Conservation (phyloP, 2,888 invertebrate genomes). For the Diadegma fenestrale region DNA sequence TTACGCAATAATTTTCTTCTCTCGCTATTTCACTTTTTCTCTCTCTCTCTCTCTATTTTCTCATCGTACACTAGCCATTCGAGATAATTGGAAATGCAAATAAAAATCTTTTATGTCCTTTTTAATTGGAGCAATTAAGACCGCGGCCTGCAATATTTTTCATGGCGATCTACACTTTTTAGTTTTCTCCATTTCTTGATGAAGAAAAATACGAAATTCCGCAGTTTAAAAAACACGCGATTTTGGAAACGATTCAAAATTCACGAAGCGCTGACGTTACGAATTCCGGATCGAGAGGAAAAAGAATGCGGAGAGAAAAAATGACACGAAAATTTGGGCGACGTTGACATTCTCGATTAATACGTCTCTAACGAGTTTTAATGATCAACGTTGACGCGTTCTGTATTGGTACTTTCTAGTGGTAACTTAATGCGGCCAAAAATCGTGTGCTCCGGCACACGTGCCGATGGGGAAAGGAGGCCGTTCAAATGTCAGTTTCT, state of each 20-base stretch:
- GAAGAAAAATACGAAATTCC: not conserved
- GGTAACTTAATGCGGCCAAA: conserved; percentile 63
- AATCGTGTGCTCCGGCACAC: conserved; percentile 59
- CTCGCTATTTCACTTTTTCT: conserved; percentile 34
- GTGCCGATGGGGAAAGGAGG: conserved; percentile 72
- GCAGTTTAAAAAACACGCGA: no score
- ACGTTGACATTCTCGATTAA: conserved; percentile 23
- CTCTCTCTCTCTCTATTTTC: conserved; percentile 5
- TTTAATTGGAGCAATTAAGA: conserved; percentile 42
- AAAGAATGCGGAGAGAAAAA: conserved; percentile 1
- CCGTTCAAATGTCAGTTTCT: conserved; percentile 72
- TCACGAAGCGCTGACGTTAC: not conserved
- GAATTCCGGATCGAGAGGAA: conserved; percentile 19
- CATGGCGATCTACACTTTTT: not conserved
- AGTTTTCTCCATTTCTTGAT: not conserved
- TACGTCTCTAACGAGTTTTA: conserved; percentile 10
- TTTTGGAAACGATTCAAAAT: not conserved
- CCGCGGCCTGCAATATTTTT: not conserved
- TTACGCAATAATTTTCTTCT: conserved; percentile 68
- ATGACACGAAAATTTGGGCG: conserved; percentile 33
- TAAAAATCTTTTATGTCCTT: not conserved
- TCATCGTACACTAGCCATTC: conserved; percentile 28
- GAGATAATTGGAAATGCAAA: conserved; percentile 42
- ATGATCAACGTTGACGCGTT: conserved; percentile 18
- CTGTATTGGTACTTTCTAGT: conserved; percentile 63